Evolutionary conservation across 2,113 vertebrate genomes (phyloP), one percentile per base, ranked within the genome.

Genomic region (Charadrius vociferus): DNA sequence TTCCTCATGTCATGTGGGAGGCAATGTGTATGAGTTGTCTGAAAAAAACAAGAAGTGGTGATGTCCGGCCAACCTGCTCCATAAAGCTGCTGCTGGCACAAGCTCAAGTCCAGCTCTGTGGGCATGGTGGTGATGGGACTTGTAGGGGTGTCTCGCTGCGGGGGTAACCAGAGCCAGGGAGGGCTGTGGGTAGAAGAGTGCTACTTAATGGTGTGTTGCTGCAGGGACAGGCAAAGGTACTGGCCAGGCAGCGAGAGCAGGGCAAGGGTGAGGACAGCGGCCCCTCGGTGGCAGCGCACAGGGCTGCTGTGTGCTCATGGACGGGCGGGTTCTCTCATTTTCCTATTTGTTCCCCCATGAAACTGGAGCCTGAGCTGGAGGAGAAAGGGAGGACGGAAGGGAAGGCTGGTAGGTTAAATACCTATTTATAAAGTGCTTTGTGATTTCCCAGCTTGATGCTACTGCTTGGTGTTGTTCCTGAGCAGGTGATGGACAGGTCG

Each of bases 251-350:
- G 27, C 1, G 9, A 62, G n/a, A 67, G 47, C n/a, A 36, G 32
- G 39, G 32, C 22, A 14, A 7, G 14, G n/a, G 19, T 7, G 50
- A n/a, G 24, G 56, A 27, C n/a, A 34, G 10, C 1, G 1, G 13
- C 36, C 17, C 53, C 53, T 63, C 39, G 3, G 0, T 56, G 36
- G 39, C 36, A 62, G 82, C 66, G 30, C 47, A 4, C 30, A 22
- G 65, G 34, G 63, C 71, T 88, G 49, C n/a, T 0, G 0, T 18
- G 41, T 17, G 10, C 78, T 61, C 1, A 0, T 24, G 27, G 56
- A 26, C 41, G 13, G 1, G 1, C 26, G 19, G 21, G 29, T 74
- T 82, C 36, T 70, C 50, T 58, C 7, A 0, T 53, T 90, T 43
- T 50, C 59, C 32, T 74, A 0, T 30, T 63, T 75, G 29, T 61